Evolutionary conservation across 2,113 vertebrate species (phyloP).

Genomic region (Myotis brandtii): DNA sequence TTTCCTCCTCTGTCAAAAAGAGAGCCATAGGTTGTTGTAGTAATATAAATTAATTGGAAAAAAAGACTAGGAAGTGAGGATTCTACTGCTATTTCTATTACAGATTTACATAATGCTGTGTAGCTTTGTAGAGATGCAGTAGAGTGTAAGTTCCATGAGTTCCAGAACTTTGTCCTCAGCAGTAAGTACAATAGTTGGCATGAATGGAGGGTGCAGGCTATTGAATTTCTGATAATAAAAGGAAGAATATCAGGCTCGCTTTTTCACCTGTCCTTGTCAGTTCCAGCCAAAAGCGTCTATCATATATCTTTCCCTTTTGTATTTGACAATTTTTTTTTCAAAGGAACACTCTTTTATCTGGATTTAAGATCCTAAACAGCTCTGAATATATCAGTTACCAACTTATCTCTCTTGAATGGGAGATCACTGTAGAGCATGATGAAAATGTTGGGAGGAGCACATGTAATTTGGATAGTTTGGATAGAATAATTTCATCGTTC

Average conservation of each 20-base stretch:
- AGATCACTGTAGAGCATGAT: not conserved
- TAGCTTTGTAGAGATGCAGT: not conserved
- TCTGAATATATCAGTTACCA: not conserved
- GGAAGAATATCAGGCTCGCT: not conserved
- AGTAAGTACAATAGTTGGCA: not conserved
- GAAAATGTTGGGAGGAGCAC: not conserved
- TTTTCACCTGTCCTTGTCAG: not conserved
- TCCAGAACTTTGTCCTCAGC: not conserved
- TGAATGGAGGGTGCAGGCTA: not conserved
- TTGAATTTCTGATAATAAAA: constrained; percentile 7
- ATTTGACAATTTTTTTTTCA: not conserved
- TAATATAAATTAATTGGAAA: not conserved
- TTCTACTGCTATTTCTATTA: not conserved
- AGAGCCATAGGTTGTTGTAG: not conserved
- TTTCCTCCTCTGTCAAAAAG: constrained; percentile 24
- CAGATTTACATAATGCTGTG: not conserved
- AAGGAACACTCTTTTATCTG: not conserved
- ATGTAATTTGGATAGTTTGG: not conserved
- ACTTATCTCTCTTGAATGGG: not conserved
- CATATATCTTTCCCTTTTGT: not conserved
- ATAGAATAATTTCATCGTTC: constrained; percentile 36
- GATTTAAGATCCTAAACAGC: not conserved
- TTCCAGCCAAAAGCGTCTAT: not conserved
- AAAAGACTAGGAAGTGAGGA: not conserved
- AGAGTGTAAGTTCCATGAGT: not conserved